Base-by-base conservation (phyloP, 2,888 invertebrate genomes). In the Myathropa florea region DNA sequence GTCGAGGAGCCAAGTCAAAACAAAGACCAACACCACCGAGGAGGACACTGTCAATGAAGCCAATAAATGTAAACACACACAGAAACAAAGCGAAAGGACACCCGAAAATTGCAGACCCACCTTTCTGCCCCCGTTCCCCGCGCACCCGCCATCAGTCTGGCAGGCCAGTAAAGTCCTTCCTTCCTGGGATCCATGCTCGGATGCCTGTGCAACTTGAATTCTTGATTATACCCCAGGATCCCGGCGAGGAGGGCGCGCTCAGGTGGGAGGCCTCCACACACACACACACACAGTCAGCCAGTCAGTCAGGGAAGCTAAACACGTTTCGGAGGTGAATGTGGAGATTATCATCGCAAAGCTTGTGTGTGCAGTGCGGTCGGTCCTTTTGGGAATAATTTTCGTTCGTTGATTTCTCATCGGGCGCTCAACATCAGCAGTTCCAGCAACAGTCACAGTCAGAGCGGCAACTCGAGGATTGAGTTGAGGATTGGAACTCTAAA, bases 11-110 rank as follows among this genome's bases (percentile, higher is more conserved):
- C 55, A 26, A 65, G 46, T n/a, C 46, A 46, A 28, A 9, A 26
- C 14, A 18, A 24, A 65, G 18, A 10, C 36, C 0, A 23, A 30
- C 57, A 39, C 12, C 18, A 24, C 30, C 61, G n/a, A 46, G 30
- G n/a, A n/a, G 61, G 57, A 46, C 26, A 2, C 71, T 79, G 79
- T 60, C 79, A 72, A 80, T 80, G 70, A 80, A 80, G 79, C 79
- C 79, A 80, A 80, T 80, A 80, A 80, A 80, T 72, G 79, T 67
- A 80, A 72, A 80, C 65, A 80, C 26, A 72, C 60, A 67, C 39
- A 59, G 10, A 3, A 23, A 14, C 30, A 46, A 12, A 46, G 23
- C 26, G 39, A 28, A 30, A 68, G 65, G 65, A 65, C 75, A 59
- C 65, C 65, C 26, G 60, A 59, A 79, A 72, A 79, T 57, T 79